Evolutionary conservation across 1,140 invertebrate genomes (phyloP), one percentile per base, ranked within the genome.

Genomic region (Sesamia nonagrioides): DNA sequence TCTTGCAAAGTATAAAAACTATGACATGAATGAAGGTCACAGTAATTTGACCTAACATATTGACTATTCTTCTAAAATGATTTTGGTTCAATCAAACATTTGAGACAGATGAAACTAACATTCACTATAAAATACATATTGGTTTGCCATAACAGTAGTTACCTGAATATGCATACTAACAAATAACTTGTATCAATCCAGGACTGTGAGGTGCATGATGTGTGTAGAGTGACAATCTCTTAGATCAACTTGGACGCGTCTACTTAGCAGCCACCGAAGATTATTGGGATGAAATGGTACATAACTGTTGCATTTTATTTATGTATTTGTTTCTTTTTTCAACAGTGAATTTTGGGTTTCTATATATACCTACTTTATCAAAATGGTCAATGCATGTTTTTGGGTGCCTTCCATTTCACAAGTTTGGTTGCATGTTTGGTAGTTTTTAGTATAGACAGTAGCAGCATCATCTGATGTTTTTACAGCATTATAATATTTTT

Each of bases 241-340:
- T 89, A 86, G 86, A 85, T 86, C 79, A 80, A 85, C 76, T 76
- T 84, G 84, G 86, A 82, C 82, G 84, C 82, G 69, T 75, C 82
- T 84, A 82, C 80, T 84, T 86, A 86, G 83, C 84, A 86, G 82
- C 79, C 77, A 83, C 83, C 73, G 88, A 87, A 89, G 89, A 89
- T 86, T 80, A 69, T 90, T 92, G 92, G 91, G 89, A 94, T 94
- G 91, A 92, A 90, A 94, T 94, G 93, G 93, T 94, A 94, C 83
- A 86, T 80, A 82, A 71, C 82, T 83, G 72, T 75, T 75, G 58
- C 42, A 73, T 73, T 54, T 73, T 75, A 61, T 50, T 63, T 61
- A 75, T 63, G 54, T 75, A 75, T 75, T 61, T 75, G 21, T 75
- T 63, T 63, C n/a, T 35, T 50, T 60, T 37, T 17, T 13, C 52